Percentiles rank a stretch among this genome's conserved stretches.
Conservation (phyloP, 2,113 vertebrate species). For the Sceloporus tristichus region DNA sequence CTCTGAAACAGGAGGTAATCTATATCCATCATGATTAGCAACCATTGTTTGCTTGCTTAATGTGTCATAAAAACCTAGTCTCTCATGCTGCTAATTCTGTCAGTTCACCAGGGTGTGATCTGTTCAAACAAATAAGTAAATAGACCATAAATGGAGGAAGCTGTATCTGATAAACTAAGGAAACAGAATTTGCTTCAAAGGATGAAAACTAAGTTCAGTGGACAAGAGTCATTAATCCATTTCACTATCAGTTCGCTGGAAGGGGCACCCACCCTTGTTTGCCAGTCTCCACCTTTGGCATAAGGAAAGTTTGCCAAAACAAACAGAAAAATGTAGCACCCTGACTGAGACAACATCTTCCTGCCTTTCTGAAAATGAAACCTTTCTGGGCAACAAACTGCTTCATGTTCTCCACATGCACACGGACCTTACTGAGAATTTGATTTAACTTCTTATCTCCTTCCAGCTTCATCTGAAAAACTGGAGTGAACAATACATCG, state of each 20-base stretch:
- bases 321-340: not conserved
- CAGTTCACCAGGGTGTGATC: conserved; percentile 48
- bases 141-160: conserved; percentile 55
- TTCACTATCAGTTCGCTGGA: conserved; percentile 46
- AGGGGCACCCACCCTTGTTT: conserved; percentile 13
- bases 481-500: not conserved
- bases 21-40: not conserved
- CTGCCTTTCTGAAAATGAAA: not conserved
- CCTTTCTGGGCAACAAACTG: no score
- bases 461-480: not conserved
- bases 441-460: not conserved
- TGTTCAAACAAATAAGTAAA: conserved; percentile 35
- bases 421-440: no score
- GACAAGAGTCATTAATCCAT: conserved; percentile 43
- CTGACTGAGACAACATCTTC: not conserved
- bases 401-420: no score
- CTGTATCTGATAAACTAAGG: conserved; percentile 55
- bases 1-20: no score
- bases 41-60: not conserved
- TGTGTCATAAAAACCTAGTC: not conserved
- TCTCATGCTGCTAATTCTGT: conserved; percentile 40
- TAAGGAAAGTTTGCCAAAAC: not conserved
- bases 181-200: conserved; percentile 63
- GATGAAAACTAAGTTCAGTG: conserved; percentile 11
- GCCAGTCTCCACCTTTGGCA: conserved; percentile 23